Percentiles rank a stretch among this genome's conserved stretches.
These are phyloP conservation scores for Macaca mulatta DNA, from an alignment of 2,113 vertebrate species.

Conservation along the genomic window DNA sequence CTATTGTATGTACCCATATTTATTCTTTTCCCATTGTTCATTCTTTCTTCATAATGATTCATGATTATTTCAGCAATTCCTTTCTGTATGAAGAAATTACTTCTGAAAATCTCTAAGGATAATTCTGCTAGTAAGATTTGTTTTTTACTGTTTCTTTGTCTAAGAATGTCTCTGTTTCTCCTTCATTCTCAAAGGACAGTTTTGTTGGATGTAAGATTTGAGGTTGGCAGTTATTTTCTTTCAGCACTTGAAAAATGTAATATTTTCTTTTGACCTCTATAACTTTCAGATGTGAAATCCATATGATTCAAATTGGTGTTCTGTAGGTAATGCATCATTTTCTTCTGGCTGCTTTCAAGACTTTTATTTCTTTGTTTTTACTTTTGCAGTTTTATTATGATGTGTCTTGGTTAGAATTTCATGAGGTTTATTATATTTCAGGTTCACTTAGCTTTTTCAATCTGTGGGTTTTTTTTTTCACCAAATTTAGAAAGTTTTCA, in stretches of 20 bases:
- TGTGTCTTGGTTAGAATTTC: not conserved
- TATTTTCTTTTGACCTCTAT: not conserved
- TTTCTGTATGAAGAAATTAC: not conserved
- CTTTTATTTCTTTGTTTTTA: not conserved
- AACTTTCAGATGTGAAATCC: not conserved
- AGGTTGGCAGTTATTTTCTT: not conserved
- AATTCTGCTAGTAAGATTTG: not conserved
- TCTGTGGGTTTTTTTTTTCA: not conserved
- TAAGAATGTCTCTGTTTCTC: not conserved
- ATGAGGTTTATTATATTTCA: not conserved
- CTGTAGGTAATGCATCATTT: not conserved
- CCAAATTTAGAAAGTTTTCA: not conserved
- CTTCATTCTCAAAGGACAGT: not conserved
- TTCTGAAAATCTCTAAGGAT: not conserved
- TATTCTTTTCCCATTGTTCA: not conserved
- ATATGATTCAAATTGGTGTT: not conserved
- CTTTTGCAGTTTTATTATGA: not conserved
- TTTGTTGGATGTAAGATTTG: not conserved
- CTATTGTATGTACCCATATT: not conserved
- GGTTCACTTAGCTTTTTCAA: not conserved
- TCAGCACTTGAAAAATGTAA: not conserved
- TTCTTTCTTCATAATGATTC: not conserved
- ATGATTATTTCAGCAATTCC: not conserved
- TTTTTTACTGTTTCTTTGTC: not conserved
- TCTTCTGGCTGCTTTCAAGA: not conserved